Percentiles rank a stretch among this genome's conserved stretches.
Conservation (phyloP, 2,797 vertebrate species). For the Zenarchopterus dispar region DNA sequence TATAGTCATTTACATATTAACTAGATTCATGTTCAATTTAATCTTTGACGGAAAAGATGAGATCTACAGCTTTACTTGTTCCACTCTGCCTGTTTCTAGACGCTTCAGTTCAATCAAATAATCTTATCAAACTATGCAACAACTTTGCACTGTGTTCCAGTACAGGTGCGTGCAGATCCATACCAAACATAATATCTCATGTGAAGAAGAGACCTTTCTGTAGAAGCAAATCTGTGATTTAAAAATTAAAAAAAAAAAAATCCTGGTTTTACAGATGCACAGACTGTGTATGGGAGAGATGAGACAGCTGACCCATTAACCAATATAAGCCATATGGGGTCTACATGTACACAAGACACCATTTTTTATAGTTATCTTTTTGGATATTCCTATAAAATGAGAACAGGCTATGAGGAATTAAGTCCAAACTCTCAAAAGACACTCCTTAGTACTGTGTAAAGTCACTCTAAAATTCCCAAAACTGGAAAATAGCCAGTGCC, state of each 20-base stretch:
- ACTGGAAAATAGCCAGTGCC: conserved; percentile 34
- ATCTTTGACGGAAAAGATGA: conserved; percentile 23
- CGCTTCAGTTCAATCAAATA: neutral
- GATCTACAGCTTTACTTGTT: neutral
- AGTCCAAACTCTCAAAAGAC: neutral
- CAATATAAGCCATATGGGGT: conserved; percentile 38
- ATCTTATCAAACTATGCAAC: neutral
- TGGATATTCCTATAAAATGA: conserved; percentile 9
- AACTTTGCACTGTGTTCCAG: neutral
- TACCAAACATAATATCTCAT: neutral
- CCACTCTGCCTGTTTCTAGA: neutral
- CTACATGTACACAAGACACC: conserved; percentile 37
- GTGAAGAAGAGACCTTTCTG: conserved; percentile 3
- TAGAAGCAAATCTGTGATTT: conserved; percentile 10
- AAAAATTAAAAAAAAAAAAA: no score
- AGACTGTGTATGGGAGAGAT: conserved; percentile 50
- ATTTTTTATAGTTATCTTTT: neutral
- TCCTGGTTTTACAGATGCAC: conserved; percentile 33
- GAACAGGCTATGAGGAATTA: conserved; percentile 11
- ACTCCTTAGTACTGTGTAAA: neutral
- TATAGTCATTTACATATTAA: conserved; percentile 23
- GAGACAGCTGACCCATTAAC: conserved; percentile 50
- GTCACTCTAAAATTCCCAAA: conserved; percentile 20
- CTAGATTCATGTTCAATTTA: conserved; percentile 14
- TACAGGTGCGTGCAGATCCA: neutral